Percentiles rank a stretch among this genome's conserved stretches.
Conservation (phyloP, 2,888 invertebrate genomes). For the Keiferia lycopersicella region DNA sequence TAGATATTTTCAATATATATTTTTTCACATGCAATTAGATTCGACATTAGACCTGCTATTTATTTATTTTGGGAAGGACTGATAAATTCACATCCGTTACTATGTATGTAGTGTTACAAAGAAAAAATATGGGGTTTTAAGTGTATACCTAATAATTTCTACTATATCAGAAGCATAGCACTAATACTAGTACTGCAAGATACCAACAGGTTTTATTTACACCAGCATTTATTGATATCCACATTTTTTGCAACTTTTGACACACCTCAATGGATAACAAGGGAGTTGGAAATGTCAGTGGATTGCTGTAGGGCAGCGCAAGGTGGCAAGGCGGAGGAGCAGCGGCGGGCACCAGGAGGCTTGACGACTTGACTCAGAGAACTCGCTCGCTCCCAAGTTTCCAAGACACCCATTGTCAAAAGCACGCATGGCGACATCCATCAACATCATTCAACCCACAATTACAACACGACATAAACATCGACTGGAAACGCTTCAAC, state of each 20-base stretch:
- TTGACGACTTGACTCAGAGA: background rate
- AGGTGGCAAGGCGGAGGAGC: background rate
- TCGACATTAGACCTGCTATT: no score
- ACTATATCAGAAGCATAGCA: background rate
- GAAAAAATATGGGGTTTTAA: background rate
- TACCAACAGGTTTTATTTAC: background rate
- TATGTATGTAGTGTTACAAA: no score
- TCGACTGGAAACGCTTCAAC: background rate
- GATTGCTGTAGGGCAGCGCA: background rate
- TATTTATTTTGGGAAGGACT: no score
- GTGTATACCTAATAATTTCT: background rate
- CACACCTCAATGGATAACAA: constrained; percentile 10
- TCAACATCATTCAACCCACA: constrained; percentile 23
- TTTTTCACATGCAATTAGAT: no score
- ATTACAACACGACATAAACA: constrained; percentile 21
- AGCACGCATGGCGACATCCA: constrained; percentile 71
- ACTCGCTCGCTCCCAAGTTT: background rate
- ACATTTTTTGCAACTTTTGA: constrained; percentile 14
- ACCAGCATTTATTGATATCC: constrained; percentile 1
- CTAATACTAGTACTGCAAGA: background rate
- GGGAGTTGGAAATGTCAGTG: background rate
- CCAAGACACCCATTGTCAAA: constrained; percentile 47
- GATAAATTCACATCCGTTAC: no score
- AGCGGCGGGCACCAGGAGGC: background rate
- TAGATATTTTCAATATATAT: no score